Evolutionary conservation across 2,113 vertebrate species (phyloP).

Genomic region (Myotis brandtii): DNA sequence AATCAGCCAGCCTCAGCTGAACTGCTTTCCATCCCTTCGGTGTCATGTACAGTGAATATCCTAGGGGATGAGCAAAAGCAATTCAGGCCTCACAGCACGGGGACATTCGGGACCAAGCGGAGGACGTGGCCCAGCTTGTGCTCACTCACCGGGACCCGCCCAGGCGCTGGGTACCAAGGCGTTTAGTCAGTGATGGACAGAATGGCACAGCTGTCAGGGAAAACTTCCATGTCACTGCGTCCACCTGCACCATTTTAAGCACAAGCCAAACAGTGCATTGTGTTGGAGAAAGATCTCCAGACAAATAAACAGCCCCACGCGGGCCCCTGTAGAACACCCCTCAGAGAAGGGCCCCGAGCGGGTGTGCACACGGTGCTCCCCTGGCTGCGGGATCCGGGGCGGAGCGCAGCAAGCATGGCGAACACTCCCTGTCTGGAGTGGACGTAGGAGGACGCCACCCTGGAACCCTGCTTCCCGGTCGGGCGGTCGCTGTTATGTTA

Average conservation of each 20-base stretch:
- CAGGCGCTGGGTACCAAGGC: too few relatives aligned
- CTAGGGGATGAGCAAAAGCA: not conserved
- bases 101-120: not conserved
- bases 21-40: not conserved
- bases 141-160: not conserved
- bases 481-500: not conserved
- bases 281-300: not conserved
- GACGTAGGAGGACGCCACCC: accelerated
- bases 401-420: not conserved
- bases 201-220: not conserved
- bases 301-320: not conserved
- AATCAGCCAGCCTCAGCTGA: not conserved
- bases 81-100: not conserved
- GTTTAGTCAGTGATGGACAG: not conserved
- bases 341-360: accelerated
- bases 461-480: not conserved
- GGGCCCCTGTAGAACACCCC: not conserved
- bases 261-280: not conserved
- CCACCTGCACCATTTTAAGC: not conserved
- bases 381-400: not conserved
- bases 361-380: accelerated
- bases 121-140: too few relatives aligned
- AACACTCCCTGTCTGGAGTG: not conserved
- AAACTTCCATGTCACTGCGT: too few relatives aligned
- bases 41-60: not conserved